Conservation (phyloP, 30 jellyfish, hydroid and myxozoan genomes). For the Rhopilema esculentum region DNA sequence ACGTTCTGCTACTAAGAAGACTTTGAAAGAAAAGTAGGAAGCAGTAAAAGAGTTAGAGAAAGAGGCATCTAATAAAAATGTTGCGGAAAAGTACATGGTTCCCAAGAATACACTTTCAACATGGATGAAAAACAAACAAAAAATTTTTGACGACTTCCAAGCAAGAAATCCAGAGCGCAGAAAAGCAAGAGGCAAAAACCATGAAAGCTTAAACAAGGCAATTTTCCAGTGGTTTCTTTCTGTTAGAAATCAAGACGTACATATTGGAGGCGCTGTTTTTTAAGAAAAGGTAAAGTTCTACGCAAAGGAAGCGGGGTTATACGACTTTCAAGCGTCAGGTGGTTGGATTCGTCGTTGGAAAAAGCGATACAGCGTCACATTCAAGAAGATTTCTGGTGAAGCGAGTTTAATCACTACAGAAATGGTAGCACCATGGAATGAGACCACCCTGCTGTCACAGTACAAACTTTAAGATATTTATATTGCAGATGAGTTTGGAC, state of each 20-base stretch:
- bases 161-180: background rate
- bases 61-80: slow-evolving; percentile 2
- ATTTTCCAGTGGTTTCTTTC: slow-evolving; percentile 1
- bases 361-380: slow-evolving; percentile 36
- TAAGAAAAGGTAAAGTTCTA: slow-evolving; percentile 38
- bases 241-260: slow-evolving; percentile 30
- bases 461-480: slow-evolving; percentile 36
- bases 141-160: too few species aligned
- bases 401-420: slow-evolving; percentile 42
- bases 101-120: too few species aligned
- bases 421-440: slow-evolving; percentile 66
- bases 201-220: slow-evolving; percentile 8
- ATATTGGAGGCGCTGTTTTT: slow-evolving; percentile 35
- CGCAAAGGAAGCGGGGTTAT: slow-evolving; percentile 45
- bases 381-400: slow-evolving; percentile 52
- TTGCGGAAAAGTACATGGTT: background rate
- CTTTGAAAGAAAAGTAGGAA: slow-evolving; percentile 10
- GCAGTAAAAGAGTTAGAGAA: slow-evolving; percentile 19
- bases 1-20: background rate
- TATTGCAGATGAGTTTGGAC: slow-evolving; percentile 71
- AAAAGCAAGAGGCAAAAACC: slow-evolving; percentile 18
- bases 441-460: slow-evolving; percentile 59
- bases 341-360: slow-evolving; percentile 74
- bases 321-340: slow-evolving; percentile 54
- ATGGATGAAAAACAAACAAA: too few species aligned